These are phyloP conservation scores for Chromobotia macracanthus DNA, from an alignment of 2,797 vertebrate genomes.

Conservation along the genomic window DNA sequence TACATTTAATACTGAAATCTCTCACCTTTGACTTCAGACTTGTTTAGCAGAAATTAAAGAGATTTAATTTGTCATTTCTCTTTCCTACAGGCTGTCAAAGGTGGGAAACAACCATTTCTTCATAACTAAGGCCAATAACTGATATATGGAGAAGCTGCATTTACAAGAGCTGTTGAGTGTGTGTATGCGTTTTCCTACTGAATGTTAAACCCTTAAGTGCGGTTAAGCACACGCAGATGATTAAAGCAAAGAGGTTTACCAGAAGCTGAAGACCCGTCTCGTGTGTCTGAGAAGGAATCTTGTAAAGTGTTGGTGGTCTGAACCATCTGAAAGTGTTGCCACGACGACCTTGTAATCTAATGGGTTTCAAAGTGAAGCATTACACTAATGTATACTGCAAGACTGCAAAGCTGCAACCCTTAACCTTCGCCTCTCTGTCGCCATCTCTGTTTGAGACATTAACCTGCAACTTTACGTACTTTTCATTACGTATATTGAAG, in stretches of 20 bases:
- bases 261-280: slow-evolving; percentile 42
- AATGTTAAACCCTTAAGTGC: slow-evolving; percentile 45
- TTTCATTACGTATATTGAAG: too few species aligned
- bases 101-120: too few species aligned
- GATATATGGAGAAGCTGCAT: neutral
- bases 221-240: slow-evolving; percentile 60
- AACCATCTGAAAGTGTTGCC: slow-evolving; percentile 24
- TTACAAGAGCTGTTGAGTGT: neutral
- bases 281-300: slow-evolving; percentile 51
- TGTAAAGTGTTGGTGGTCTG: slow-evolving; percentile 57
- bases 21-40: too few species aligned
- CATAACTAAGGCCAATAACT: neutral
- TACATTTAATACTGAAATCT: too few species aligned
- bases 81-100: too few species aligned
- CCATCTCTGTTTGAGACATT: too few species aligned
- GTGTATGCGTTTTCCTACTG: slow-evolving; percentile 6
- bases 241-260: slow-evolving; percentile 54
- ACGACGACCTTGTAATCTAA: slow-evolving; percentile 13
- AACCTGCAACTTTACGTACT: too few species aligned
- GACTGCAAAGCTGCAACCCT: too few species aligned
- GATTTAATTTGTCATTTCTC: too few species aligned
- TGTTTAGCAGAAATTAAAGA: too few species aligned
- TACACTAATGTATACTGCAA: neutral
- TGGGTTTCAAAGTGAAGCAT: neutral
- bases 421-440: too few species aligned